phyloP scores from a whole-genome alignment of 2,888 invertebrate genomes.

The Elegia similella region DNA sequence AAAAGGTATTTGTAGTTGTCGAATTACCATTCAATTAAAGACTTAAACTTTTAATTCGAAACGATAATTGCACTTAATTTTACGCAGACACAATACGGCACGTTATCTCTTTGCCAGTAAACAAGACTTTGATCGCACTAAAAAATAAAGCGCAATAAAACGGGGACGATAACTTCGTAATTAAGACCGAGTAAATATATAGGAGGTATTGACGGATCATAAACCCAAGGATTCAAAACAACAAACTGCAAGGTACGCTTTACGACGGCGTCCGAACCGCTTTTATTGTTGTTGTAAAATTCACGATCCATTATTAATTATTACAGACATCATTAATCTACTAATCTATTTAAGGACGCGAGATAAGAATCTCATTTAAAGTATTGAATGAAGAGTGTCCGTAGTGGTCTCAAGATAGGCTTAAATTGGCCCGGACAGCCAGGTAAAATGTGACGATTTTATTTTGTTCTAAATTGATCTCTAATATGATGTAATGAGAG shows the following conservation, averaged over 20 bases:
- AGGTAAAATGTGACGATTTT: slow-evolving; percentile 28
- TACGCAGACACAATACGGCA: slow-evolving; percentile 38
- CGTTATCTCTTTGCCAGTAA: slow-evolving; percentile 39
- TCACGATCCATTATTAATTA: slow-evolving; percentile 82
- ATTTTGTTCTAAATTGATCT: slow-evolving; percentile 26
- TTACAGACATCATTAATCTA: slow-evolving; percentile 82
- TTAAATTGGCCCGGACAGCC: slow-evolving; percentile 56
- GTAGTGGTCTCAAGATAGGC: slow-evolving; percentile 79
- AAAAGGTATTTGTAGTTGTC: neutral
- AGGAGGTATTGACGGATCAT: slow-evolving; percentile 76
- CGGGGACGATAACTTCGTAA: slow-evolving; percentile 67
- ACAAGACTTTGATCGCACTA: slow-evolving; percentile 54
- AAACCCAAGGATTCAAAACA: slow-evolving; percentile 74
- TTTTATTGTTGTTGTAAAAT: slow-evolving; percentile 81
- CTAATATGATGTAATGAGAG: slow-evolving; percentile 16
- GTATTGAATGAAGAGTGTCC: slow-evolving; percentile 81
- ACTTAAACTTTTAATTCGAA: slow-evolving; percentile 13
- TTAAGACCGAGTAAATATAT: slow-evolving; percentile 77
- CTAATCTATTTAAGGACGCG: slow-evolving; percentile 80
- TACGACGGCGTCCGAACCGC: slow-evolving; percentile 71
- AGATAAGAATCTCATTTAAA: slow-evolving; percentile 82
- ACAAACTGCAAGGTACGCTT: slow-evolving; percentile 75
- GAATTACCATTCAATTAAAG: slow-evolving; percentile 1
- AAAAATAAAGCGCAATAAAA: slow-evolving; percentile 69
- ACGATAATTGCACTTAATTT: slow-evolving; percentile 40